A percentile compares a stretch with the other conserved stretches of the same genome.
Evolutionary conservation across 2,888 invertebrate species (phyloP).

Genomic region (Metacarcinus magister): DNA sequence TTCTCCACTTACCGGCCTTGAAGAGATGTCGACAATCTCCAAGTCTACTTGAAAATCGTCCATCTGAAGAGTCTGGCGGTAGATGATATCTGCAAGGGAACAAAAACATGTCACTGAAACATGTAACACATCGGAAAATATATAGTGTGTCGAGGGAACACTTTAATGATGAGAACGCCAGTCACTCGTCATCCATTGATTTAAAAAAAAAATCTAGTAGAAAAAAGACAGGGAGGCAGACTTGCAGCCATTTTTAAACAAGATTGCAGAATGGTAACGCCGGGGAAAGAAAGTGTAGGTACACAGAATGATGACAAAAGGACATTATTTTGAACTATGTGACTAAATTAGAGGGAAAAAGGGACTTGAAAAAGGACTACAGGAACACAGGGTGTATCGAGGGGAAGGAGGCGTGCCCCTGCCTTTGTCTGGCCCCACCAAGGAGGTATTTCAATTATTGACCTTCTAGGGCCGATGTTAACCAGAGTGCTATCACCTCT

Average conservation of each 20-base stretch:
- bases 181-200: background rate
- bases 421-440: background rate
- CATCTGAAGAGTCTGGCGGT: conserved; percentile 59
- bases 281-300: background rate
- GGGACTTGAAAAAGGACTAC: background rate
- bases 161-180: background rate
- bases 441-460: background rate
- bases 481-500: background rate
- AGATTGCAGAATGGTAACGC: background rate
- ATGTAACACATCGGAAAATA: background rate
- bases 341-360: background rate
- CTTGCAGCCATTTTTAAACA: background rate
- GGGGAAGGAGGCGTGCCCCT: background rate
- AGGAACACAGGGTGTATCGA: background rate
- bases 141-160: too few relatives aligned
- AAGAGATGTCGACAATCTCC: conserved; percentile 73
- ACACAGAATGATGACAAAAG: background rate
- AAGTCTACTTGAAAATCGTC: conserved; percentile 63
- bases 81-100: conserved; percentile 70
- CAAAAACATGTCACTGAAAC: background rate
- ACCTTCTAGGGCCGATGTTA: background rate
- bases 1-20: conserved; percentile 61
- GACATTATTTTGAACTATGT: background rate
- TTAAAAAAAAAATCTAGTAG: background rate
- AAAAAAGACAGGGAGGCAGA: background rate